A percentile compares a stretch with the other conserved stretches of the same genome.
These are phyloP conservation scores for Pollenia amentaria DNA, from an alignment of 2,888 invertebrate genomes.

Conservation along the genomic window DNA sequence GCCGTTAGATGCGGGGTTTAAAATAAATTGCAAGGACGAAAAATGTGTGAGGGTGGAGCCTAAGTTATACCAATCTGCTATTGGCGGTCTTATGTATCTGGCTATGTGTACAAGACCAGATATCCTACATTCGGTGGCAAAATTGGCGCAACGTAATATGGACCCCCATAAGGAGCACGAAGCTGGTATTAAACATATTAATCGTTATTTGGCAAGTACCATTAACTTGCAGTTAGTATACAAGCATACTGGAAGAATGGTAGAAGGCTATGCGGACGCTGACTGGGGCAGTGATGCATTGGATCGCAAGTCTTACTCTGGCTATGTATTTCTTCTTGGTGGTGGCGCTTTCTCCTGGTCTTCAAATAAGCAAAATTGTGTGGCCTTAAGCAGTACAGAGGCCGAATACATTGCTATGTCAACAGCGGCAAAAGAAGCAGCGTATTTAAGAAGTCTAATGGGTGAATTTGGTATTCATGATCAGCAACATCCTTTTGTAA, in stretches of 20 bases:
- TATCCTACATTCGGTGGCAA: constrained; percentile 55
- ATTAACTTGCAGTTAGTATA: constrained; percentile 41
- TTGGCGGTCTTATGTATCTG: constrained; percentile 55
- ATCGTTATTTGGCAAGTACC: constrained; percentile 44
- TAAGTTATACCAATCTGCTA: constrained; percentile 46
- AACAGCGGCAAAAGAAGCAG: too few relatives aligned
- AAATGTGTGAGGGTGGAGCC: constrained; percentile 45
- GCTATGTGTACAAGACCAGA: constrained; percentile 52
- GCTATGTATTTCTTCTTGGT: constrained; percentile 46
- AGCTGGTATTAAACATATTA: constrained; percentile 48
- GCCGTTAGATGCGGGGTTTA: constrained; percentile 51
- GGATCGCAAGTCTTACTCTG: constrained; percentile 64
- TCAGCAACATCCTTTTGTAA: not conserved
- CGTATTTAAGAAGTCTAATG: constrained; percentile 11
- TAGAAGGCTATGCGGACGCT: constrained; percentile 56
- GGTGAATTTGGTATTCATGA: constrained; percentile 7
- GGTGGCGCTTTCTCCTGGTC: constrained; percentile 55
- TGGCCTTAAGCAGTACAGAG: constrained; percentile 54
- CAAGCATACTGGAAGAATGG: constrained; percentile 22
- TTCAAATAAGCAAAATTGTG: constrained; percentile 35
- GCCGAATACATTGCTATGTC: constrained; percentile 45
- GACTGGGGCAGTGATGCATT: constrained; percentile 56
- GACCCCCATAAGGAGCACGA: constrained; percentile 63
- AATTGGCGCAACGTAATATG: constrained; percentile 58
- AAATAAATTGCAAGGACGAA: constrained; percentile 40